These are phyloP conservation scores for Proisotoma minuta DNA, from an alignment of 2,888 invertebrate species.

Conservation along the genomic window DNA sequence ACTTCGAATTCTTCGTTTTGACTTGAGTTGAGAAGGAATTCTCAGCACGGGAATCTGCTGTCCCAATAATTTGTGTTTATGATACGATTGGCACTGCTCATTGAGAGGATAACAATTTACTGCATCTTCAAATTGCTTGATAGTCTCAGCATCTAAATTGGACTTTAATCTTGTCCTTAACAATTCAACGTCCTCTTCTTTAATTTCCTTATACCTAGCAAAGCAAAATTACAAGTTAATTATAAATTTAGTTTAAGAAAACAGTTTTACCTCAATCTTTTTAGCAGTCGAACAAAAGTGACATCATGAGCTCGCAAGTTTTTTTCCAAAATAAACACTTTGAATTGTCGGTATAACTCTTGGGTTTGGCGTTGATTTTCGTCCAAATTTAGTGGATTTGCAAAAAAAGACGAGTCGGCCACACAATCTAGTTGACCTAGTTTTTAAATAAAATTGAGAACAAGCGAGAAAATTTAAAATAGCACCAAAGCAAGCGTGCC, in stretches of 20 bases:
- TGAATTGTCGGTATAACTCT: not conserved
- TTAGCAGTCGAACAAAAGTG: not conserved
- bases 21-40: too few species aligned
- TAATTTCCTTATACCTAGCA: not conserved
- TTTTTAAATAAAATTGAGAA: too few species aligned
- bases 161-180: too few species aligned
- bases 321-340: not conserved
- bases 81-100: not conserved
- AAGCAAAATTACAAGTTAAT: not conserved
- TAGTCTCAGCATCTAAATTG: too few species aligned
- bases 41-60: not conserved
- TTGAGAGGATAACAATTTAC: not conserved
- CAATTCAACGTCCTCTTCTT: not conserved
- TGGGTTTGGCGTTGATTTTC: not conserved
- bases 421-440: not conserved
- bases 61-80: not conserved
- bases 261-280: not conserved
- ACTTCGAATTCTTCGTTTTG: too few species aligned
- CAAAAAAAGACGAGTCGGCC: not conserved
- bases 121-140: not conserved
- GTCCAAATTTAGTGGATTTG: too few species aligned
- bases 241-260: not conserved
- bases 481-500: not conserved
- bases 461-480: not conserved
- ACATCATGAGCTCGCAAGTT: not conserved